A percentile compares a stretch with the other conserved stretches of the same genome.
phyloP scores from a whole-genome alignment of 2,797 vertebrate species.

The Lindbergichthys nudifrons region DNA sequence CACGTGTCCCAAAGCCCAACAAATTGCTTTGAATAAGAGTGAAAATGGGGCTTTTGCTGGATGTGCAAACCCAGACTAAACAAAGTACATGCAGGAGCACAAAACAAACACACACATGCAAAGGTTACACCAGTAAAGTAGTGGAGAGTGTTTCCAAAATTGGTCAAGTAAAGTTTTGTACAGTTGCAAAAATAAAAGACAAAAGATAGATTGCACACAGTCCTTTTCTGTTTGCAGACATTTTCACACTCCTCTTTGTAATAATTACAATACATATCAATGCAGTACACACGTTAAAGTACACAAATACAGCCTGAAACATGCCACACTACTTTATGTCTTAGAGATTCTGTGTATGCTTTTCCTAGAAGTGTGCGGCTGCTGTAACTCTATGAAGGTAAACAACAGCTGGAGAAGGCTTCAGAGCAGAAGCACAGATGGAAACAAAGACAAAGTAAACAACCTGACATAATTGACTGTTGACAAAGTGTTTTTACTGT shows the following conservation, averaged over 20 bases:
- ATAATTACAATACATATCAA: not conserved
- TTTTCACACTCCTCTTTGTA: not conserved
- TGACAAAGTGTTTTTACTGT: not conserved
- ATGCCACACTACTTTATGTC: not conserved
- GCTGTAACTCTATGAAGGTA: constrained; percentile 24
- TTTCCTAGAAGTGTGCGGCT: constrained; percentile 38
- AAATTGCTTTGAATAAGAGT: too few relatives aligned
- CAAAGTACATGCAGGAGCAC: not conserved
- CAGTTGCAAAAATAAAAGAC: not conserved
- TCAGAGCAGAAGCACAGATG: not conserved
- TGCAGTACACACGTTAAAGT: not conserved
- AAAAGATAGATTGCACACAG: too few relatives aligned
- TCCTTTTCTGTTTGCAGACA: not conserved
- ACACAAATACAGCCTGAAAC: not conserved
- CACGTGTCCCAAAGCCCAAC: too few relatives aligned
- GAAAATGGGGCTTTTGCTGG: too few relatives aligned
- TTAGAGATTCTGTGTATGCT: not conserved
- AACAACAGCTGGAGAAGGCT: constrained; percentile 46
- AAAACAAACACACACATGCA: constrained; percentile 14
- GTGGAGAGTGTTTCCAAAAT: not conserved
- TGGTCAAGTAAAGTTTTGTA: not conserved
- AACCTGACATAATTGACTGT: not conserved
- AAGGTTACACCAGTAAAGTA: not conserved
- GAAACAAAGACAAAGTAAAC: not conserved
- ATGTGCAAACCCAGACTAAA: not conserved